Percentiles rank a stretch among this genome's conserved stretches.
phyloP scores from a whole-genome alignment of 2,888 invertebrate species.

The Orchesellides sinensis region DNA sequence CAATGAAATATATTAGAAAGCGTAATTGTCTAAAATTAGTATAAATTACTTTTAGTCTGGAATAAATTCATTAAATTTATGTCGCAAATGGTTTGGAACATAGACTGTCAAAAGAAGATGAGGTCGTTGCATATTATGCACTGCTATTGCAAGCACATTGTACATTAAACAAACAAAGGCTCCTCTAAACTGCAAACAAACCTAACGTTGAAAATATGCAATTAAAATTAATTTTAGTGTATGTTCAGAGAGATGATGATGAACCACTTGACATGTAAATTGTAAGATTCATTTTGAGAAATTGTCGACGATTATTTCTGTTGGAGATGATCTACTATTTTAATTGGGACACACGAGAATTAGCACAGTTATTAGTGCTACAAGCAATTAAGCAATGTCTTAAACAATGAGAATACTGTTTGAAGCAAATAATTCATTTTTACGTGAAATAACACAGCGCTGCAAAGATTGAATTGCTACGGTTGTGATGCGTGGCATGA shows the following conservation, averaged over 20 bases:
- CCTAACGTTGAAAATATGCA: slow-evolving; percentile 35
- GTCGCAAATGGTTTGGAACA: slow-evolving; percentile 1
- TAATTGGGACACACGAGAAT: slow-evolving; percentile 28
- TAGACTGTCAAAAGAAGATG: background rate
- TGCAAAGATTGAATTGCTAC: background rate
- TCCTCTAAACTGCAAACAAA: no score
- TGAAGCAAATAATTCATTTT: slow-evolving; percentile 10
- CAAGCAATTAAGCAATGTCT: slow-evolving; percentile 40
- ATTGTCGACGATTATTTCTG: background rate
- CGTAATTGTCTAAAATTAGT: no score
- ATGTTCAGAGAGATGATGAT: slow-evolving; percentile 20
- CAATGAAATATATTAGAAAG: no score
- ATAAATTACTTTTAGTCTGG: no score
- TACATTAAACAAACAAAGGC: no score
- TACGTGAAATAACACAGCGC: background rate
- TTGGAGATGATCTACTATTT: background rate
- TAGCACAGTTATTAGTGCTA: slow-evolving; percentile 21
- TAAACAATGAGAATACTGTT: slow-evolving; percentile 36
- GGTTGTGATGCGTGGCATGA: background rate
- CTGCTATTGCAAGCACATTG: no score
- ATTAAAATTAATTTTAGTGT: slow-evolving; percentile 63
- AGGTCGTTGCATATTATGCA: no score
- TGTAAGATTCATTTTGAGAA: slow-evolving; percentile 9
- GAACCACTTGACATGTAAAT: slow-evolving; percentile 17
- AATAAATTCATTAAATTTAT: no score